Evolutionary conservation across 2,797 vertebrate species (phyloP).

Genomic region (Tenualosa ilisha): DNA sequence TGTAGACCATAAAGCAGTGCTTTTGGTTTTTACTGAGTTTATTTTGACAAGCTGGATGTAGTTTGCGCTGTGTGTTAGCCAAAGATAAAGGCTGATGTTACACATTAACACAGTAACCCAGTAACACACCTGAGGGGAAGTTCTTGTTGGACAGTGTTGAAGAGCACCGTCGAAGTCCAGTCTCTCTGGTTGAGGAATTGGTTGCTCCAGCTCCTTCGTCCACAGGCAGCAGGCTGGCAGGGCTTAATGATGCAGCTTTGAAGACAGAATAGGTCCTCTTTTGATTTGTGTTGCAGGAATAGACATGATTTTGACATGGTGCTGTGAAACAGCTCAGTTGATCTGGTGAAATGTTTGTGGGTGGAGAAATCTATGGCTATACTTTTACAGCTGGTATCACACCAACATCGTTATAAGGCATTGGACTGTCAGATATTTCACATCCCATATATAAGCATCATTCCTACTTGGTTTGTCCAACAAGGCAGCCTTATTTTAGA

Average conservation of each 20-base stretch:
- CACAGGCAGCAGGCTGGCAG: slow-evolving; percentile 71
- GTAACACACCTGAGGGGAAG: slow-evolving; percentile 50
- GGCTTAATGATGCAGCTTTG: background rate
- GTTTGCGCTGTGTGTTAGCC: background rate
- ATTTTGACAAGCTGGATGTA: slow-evolving; percentile 3
- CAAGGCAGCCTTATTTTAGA: background rate
- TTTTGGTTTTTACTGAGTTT: background rate
- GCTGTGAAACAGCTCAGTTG: background rate
- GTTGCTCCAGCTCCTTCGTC: slow-evolving; percentile 76
- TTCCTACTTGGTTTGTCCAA: background rate
- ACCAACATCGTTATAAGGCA: background rate
- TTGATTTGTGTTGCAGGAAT: background rate
- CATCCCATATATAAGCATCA: background rate
- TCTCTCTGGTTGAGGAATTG: slow-evolving; percentile 73
- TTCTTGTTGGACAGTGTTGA: slow-evolving; percentile 74
- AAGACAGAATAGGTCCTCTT: background rate
- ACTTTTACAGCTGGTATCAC: background rate
- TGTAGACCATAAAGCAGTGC: background rate
- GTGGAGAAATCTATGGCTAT: background rate
- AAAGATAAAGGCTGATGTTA: background rate
- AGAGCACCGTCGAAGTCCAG: slow-evolving; percentile 75
- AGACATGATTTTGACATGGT: background rate
- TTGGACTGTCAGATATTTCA: background rate
- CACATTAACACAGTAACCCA: slow-evolving; percentile 54
- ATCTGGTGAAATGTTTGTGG: background rate